phyloP scores from a whole-genome alignment of 2,797 vertebrate species.

The Takifugu rubripes region DNA sequence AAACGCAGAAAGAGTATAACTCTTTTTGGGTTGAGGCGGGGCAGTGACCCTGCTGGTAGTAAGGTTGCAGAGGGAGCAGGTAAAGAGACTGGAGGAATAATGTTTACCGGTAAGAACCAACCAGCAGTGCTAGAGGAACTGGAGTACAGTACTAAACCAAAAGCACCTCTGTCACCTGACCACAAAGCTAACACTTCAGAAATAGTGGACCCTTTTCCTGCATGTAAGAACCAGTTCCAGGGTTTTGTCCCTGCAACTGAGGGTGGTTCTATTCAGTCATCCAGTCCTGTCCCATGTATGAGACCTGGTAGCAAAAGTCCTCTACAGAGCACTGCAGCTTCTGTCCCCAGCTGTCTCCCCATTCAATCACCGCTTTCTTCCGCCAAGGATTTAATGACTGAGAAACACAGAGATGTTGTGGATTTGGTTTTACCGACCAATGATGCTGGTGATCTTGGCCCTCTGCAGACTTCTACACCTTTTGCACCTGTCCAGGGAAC shows the following conservation, averaged over 20 bases:
- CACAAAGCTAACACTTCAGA: not conserved
- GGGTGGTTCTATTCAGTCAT: not conserved
- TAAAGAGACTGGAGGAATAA: slow-evolving; percentile 25
- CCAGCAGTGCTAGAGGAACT: slow-evolving; percentile 44
- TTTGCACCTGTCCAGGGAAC: slow-evolving; percentile 28
- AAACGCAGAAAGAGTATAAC: slow-evolving; percentile 65
- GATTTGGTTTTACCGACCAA: slow-evolving; percentile 7
- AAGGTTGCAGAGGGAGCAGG: slow-evolving; percentile 27
- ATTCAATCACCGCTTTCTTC: slow-evolving; percentile 16
- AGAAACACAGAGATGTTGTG: slow-evolving; percentile 5
- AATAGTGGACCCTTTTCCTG: slow-evolving; percentile 6
- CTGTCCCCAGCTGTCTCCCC: slow-evolving; percentile 25
- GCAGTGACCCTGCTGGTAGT: slow-evolving; percentile 57
- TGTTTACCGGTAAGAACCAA: slow-evolving; percentile 35
- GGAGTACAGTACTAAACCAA: not conserved
- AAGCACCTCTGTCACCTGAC: not conserved
- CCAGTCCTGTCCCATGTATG: not conserved
- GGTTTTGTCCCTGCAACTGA: not conserved
- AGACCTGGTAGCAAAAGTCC: not conserved
- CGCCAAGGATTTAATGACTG: slow-evolving; percentile 1
- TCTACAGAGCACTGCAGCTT: not conserved
- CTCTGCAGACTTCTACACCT: slow-evolving; percentile 63
- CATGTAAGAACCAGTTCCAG: slow-evolving; percentile 5
- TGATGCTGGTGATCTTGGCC: slow-evolving; percentile 35
- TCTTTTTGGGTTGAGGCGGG: slow-evolving; percentile 58